phyloP scores from a whole-genome alignment of 2,113 vertebrate genomes.

The Perca fluviatilis region DNA sequence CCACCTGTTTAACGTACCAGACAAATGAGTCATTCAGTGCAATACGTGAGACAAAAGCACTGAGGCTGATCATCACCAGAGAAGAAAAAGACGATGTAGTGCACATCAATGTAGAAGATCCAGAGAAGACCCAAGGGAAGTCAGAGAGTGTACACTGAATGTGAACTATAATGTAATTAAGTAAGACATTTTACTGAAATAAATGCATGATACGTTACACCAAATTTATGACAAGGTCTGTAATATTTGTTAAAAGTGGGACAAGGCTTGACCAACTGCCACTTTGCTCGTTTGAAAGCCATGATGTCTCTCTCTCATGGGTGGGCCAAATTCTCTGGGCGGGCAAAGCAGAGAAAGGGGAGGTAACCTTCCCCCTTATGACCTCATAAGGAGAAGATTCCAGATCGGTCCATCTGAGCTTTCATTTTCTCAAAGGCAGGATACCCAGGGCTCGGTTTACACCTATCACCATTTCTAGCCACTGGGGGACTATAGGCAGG shows the following conservation, averaged over 20 bases:
- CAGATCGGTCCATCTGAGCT: too few relatives aligned
- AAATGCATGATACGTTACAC: neutral
- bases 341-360: too few relatives aligned
- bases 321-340: too few relatives aligned
- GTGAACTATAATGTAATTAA: neutral
- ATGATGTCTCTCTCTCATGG: too few relatives aligned
- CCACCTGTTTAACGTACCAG: constrained; percentile 27
- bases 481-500: too few relatives aligned
- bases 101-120: too few relatives aligned
- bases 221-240: neutral
- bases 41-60: constrained; percentile 14
- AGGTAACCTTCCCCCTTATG: too few relatives aligned
- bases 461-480: too few relatives aligned
- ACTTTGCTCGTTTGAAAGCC: too few relatives aligned
- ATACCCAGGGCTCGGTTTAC: too few relatives aligned
- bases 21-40: constrained; percentile 43
- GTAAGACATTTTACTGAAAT: neutral
- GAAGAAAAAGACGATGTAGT: neutral
- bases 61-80: neutral
- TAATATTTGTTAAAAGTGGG: neutral
- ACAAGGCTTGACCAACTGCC: neutral
- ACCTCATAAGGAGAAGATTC: too few relatives aligned
- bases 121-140: neutral
- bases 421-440: too few relatives aligned
- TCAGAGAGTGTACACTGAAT: neutral